These are phyloP conservation scores for Orientallactaga bullata DNA, from an alignment of 2,113 vertebrate genomes.

Conservation along the genomic window DNA sequence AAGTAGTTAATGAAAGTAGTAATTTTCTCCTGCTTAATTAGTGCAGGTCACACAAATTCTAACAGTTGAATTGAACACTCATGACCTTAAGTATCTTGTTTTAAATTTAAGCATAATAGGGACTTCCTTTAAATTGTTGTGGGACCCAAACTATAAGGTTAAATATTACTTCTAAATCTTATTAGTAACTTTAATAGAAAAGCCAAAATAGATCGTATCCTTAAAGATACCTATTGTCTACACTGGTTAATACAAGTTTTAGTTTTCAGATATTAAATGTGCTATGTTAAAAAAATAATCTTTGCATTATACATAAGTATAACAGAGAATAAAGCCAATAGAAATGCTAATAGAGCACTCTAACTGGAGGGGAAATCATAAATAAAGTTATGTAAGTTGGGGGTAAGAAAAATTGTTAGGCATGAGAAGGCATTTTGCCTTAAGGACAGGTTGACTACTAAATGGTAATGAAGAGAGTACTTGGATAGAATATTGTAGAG, in stretches of 20 bases:
- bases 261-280: constrained; percentile 52
- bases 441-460: not conserved
- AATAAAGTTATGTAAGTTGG: not conserved
- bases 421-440: constrained; percentile 11
- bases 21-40: constrained; percentile 37
- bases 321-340: not conserved
- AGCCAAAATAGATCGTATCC: constrained; percentile 16
- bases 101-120: constrained; percentile 5
- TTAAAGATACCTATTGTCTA: constrained; percentile 2
- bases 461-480: not conserved
- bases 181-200: not conserved
- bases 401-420: constrained; percentile 4
- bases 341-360: constrained; percentile 34
- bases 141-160: not conserved
- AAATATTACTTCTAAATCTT: constrained; percentile 6
- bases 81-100: constrained; percentile 2
- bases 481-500: not conserved
- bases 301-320: not conserved
- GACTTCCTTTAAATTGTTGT: constrained; percentile 39
- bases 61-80: constrained; percentile 34
- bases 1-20: constrained; percentile 34
- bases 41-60: constrained; percentile 10
- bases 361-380: not conserved
- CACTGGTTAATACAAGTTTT: constrained; percentile 32
- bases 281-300: not conserved